These are phyloP conservation scores for Parazoanthus swiftii DNA, from an alignment of 92 coral and sea anemone genomes.

Conservation along the genomic window DNA sequence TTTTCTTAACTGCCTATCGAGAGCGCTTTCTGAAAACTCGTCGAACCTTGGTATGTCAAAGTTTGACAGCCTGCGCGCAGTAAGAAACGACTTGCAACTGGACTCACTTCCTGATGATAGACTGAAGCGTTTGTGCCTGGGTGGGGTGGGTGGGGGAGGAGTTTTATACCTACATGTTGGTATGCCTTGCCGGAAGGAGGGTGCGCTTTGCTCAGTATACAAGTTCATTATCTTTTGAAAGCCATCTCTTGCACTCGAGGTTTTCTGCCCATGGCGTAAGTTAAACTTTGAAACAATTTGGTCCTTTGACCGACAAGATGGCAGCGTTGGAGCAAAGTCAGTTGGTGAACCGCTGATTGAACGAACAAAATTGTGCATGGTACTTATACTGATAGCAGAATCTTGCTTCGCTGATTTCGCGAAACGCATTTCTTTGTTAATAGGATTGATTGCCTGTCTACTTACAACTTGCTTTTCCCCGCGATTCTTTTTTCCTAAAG, in stretches of 20 bases:
- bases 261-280: not conserved
- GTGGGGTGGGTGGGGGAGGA: conserved; percentile 49
- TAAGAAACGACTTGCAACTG: conserved; percentile 14
- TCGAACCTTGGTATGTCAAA: conserved; percentile 43
- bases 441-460: not conserved
- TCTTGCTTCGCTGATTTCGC: not conserved
- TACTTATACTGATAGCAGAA: not conserved
- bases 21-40: conserved; percentile 40
- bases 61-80: conserved; percentile 15
- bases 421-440: not conserved
- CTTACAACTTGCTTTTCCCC: not conserved
- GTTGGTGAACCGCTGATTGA: not conserved
- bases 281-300: not conserved
- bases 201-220: conserved; percentile 66
- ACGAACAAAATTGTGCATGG: not conserved
- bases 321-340: not conserved
- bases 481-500: conserved; percentile 27
- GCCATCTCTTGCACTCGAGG: not conserved
- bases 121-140: conserved; percentile 12
- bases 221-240: conserved; percentile 63
- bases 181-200: conserved; percentile 72
- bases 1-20: conserved; percentile 63
- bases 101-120: conserved; percentile 3
- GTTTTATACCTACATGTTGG: conserved; percentile 58
- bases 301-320: not conserved